A percentile compares a stretch with the other conserved stretches of the same genome.
Conservation (phyloP, 1,140 invertebrate species). For the Lepidurus arcticus region DNA sequence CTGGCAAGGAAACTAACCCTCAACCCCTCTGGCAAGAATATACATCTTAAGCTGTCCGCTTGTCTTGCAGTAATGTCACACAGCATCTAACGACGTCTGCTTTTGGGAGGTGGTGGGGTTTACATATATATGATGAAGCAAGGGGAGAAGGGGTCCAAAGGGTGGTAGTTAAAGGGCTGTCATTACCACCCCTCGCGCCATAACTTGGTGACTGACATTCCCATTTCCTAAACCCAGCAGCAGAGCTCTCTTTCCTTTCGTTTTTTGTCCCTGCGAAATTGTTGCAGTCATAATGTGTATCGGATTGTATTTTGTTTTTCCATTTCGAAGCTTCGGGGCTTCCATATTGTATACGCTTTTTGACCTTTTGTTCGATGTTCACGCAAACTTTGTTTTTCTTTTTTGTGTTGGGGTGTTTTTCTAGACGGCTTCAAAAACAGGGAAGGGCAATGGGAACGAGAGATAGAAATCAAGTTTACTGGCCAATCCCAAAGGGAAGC, state of each 20-base stretch:
- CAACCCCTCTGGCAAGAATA: too few species aligned
- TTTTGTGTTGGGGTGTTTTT: too few species aligned
- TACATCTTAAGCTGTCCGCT: too few species aligned
- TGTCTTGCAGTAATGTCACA: too few species aligned
- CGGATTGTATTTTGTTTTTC: not conserved
- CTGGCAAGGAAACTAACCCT: too few species aligned
- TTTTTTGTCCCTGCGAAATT: not conserved
- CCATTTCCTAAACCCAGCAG: conserved; percentile 8
- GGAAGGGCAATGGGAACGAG: not conserved
- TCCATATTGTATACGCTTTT: not conserved
- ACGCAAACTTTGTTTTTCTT: not conserved
- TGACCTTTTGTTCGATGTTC: not conserved
- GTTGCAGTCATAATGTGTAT: conserved; percentile 1
- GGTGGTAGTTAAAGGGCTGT: conserved; percentile 8
- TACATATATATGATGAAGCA: not conserved
- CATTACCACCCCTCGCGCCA: not conserved
- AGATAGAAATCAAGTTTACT: conserved; percentile 11
- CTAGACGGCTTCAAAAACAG: not conserved
- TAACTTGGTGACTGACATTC: conserved; percentile 12
- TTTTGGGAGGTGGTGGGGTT: not conserved
- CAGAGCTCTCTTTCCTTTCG: not conserved
- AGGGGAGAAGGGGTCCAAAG: not conserved
- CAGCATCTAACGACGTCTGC: too few species aligned
- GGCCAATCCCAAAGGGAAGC: not conserved
- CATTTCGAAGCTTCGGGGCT: not conserved